phyloP scores from a whole-genome alignment of 2,888 invertebrate species.

The Agrochola litura region DNA sequence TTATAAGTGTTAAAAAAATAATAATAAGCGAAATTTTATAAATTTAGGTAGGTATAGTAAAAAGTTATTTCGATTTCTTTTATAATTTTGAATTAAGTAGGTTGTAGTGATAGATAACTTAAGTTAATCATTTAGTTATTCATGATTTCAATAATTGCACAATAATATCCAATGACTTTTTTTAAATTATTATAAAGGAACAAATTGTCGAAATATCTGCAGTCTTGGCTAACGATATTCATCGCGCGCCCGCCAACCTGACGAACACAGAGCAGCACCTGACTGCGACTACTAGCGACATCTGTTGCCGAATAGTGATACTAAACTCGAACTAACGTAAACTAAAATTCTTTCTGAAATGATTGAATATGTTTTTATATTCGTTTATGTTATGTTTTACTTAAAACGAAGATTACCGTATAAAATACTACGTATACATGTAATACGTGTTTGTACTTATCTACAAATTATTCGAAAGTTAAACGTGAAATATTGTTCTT shows the following conservation, averaged over 20 bases:
- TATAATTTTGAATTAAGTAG: no score
- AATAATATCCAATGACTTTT: background rate
- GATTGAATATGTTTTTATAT: background rate
- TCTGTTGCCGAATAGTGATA: slow-evolving; percentile 76
- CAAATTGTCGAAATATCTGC: background rate
- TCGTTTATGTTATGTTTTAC: background rate
- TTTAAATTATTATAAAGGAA: background rate
- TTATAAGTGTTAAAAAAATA: no score
- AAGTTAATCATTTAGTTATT: background rate
- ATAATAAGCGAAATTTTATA: no score
- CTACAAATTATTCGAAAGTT: background rate
- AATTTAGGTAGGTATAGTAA: no score
- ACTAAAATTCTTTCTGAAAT: background rate
- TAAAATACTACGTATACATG: background rate
- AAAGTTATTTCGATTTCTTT: background rate
- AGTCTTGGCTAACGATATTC: background rate
- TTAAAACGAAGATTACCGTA: background rate
- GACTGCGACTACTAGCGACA: slow-evolving; percentile 72
- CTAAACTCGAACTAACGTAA: slow-evolving; percentile 10
- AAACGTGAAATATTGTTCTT: no score
- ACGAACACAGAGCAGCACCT: background rate
- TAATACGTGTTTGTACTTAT: background rate
- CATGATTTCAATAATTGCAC: background rate
- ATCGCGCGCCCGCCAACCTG: background rate
- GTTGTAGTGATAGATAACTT: background rate